Percentiles rank a stretch among this genome's conserved stretches.
These are phyloP conservation scores for Copidosoma floridanum DNA, from an alignment of 1,140 invertebrate genomes.

Conservation along the genomic window DNA sequence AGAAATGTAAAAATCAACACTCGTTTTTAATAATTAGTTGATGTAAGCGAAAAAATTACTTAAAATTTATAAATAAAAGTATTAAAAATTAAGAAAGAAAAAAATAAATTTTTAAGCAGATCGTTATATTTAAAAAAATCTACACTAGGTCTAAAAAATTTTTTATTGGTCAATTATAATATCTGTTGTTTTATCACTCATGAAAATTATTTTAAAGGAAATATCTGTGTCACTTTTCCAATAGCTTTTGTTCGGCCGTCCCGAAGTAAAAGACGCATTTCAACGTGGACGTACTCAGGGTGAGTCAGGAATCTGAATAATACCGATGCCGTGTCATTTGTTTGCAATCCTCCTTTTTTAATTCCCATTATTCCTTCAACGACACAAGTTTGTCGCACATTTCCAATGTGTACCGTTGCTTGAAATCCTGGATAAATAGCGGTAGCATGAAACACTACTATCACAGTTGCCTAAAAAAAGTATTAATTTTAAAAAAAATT, in stretches of 20 bases:
- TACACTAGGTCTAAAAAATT: no score
- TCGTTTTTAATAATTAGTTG: no score
- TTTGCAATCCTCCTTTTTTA: constrained; percentile 63
- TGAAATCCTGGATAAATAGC: constrained; percentile 87
- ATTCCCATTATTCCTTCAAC: constrained; percentile 69
- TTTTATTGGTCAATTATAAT: no score
- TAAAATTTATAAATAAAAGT: no score
- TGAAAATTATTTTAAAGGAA: constrained; percentile 63
- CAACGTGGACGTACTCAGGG: constrained; percentile 89
- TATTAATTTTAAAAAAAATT: not conserved
- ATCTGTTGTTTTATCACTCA: no score
- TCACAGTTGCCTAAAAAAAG: constrained; percentile 73
- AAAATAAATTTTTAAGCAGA: no score
- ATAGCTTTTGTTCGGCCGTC: constrained; percentile 88
- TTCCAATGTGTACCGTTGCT: constrained; percentile 91
- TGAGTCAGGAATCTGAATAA: constrained; percentile 85
- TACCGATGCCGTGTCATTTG: constrained; percentile 83
- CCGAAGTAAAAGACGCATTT: constrained; percentile 82
- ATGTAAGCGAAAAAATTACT: no score
- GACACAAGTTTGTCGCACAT: constrained; percentile 90
- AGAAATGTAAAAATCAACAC: no score
- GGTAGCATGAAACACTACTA: constrained; percentile 80
- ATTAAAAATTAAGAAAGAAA: no score
- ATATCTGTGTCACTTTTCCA: constrained; percentile 85
- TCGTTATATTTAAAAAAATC: no score